Percentiles rank a stretch among this genome's conserved stretches.
Conservation (phyloP, 2,888 invertebrate genomes). For the Hylaea fasciaria region DNA sequence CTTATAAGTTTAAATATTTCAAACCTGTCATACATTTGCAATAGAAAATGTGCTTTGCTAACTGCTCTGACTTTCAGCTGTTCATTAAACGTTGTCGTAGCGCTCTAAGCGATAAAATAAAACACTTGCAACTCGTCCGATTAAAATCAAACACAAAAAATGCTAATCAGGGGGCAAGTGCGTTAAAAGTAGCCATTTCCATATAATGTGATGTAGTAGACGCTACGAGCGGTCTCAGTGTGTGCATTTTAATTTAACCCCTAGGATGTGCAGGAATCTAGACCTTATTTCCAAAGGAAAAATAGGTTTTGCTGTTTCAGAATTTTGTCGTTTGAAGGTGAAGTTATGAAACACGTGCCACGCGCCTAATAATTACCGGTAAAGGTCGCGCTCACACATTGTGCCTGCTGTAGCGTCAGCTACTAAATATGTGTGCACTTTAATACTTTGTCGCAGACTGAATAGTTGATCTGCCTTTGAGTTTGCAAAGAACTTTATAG, state of each 20-base stretch:
- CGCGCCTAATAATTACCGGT: slow-evolving; percentile 79
- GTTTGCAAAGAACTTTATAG: not conserved
- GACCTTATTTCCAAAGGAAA: slow-evolving; percentile 12
- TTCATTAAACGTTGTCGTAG: slow-evolving; percentile 41
- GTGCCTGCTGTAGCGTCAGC: slow-evolving; percentile 53
- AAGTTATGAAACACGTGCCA: slow-evolving; percentile 74
- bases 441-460: slow-evolving; percentile 9
- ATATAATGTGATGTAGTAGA: slow-evolving; percentile 62
- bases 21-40: slow-evolving; percentile 40
- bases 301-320: slow-evolving; percentile 15
- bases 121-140: slow-evolving; percentile 56
- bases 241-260: slow-evolving; percentile 46
- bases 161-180: slow-evolving; percentile 67
- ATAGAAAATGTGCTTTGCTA: slow-evolving; percentile 29
- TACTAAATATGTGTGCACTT: slow-evolving; percentile 1
- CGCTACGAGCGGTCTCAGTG: slow-evolving; percentile 42
- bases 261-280: slow-evolving; percentile 20
- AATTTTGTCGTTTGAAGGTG: slow-evolving; percentile 18
- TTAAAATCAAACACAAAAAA: slow-evolving; percentile 74
- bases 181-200: slow-evolving; percentile 68
- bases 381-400: slow-evolving; percentile 83
- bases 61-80: slow-evolving; percentile 41
- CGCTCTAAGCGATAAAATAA: slow-evolving; percentile 44
- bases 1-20: too few relatives aligned
- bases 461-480: not conserved